Base-by-base conservation (phyloP, 2,888 invertebrate genomes). In the Lithophane socia region DNA sequence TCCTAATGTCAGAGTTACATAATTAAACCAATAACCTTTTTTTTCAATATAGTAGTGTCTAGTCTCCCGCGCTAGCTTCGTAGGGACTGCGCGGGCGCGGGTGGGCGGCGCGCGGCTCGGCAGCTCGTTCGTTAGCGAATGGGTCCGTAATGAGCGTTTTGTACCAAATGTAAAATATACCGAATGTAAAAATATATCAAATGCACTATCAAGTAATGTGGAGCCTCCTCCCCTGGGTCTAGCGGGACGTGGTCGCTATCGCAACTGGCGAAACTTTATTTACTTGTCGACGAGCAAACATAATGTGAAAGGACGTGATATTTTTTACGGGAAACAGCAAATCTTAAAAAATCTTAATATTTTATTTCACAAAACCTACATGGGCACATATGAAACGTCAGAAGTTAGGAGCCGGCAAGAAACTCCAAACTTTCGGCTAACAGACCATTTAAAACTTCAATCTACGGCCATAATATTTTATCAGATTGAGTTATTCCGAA, bases 131-230 rank as follows among this genome's bases (percentile, higher is more conserved):
- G 95, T 95, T 95, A 95, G 94, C 92, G 94, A 95, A 94, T 94
- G 95, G 95, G 92, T 94, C 91, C 90, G 88, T 95, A 95, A 96
- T 95, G 95, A 96, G 92, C 93, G 95, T 93, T 94, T 94, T 94
- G 90, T 92, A 91, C 90, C 91, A 91, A 93, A 93, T 93, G 93
- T 71, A 70, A 68, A 83, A 83, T 94, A 90, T 92, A 92, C 91
- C 92, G 91, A 94, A 94, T 94, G 93, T 92, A 93, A 92, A 95
- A 93, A 95, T 93, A 95, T 93, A 94, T 94, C 92, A 94, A 93
- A 93, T 91, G 93, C 91, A 92, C 82, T 84, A 87, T 87, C 85
- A 88, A 90, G 87, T 84, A 87, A 85, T 86, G 87, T 69, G 52
- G 68, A 77, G 76, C 67, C 73, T 68, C 74, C 79, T 69, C 65